phyloP scores from a whole-genome alignment of 2,888 invertebrate genomes.

The Melanostoma scalare region DNA sequence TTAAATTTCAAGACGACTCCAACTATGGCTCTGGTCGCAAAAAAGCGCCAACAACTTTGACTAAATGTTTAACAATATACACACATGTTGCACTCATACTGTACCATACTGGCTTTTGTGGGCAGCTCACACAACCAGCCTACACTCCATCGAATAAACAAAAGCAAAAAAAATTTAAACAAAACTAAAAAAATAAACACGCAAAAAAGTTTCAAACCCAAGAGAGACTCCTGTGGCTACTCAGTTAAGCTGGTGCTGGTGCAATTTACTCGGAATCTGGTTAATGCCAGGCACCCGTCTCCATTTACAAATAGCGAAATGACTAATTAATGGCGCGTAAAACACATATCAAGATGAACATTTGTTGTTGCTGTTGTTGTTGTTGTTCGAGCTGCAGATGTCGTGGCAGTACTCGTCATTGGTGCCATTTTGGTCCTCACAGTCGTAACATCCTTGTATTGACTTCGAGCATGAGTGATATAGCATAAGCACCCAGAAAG shows the following conservation, averaged over 20 bases:
- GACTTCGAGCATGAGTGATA: constrained; percentile 70
- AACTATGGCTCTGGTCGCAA: constrained; percentile 34
- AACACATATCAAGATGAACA: constrained; percentile 76
- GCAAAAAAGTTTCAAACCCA: constrained; percentile 43
- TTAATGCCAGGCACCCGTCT: constrained; percentile 76
- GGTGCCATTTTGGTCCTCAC: constrained; percentile 69
- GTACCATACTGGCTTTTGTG: constrained; percentile 44
- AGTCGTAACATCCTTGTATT: constrained; percentile 62
- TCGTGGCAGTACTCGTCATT: constrained; percentile 65
- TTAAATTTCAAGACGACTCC: constrained; percentile 23
- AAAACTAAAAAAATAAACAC: not conserved
- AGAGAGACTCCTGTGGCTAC: constrained; percentile 69
- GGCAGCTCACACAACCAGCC: constrained; percentile 52
- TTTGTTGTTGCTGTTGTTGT: constrained; percentile 63
- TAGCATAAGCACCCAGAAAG: constrained; percentile 69
- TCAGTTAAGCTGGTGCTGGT: constrained; percentile 57
- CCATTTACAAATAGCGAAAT: constrained; percentile 76
- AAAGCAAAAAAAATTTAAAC: constrained; percentile 21
- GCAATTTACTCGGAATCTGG: constrained; percentile 76
- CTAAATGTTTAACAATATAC: constrained; percentile 72
- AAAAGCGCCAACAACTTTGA: constrained; percentile 64
- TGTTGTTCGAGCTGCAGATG: constrained; percentile 50
- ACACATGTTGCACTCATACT: constrained; percentile 70
- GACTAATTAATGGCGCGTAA: constrained; percentile 77
- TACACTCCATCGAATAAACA: constrained; percentile 46